Conservation (phyloP, 2,113 vertebrate genomes). For the Carollia perspicillata region DNA sequence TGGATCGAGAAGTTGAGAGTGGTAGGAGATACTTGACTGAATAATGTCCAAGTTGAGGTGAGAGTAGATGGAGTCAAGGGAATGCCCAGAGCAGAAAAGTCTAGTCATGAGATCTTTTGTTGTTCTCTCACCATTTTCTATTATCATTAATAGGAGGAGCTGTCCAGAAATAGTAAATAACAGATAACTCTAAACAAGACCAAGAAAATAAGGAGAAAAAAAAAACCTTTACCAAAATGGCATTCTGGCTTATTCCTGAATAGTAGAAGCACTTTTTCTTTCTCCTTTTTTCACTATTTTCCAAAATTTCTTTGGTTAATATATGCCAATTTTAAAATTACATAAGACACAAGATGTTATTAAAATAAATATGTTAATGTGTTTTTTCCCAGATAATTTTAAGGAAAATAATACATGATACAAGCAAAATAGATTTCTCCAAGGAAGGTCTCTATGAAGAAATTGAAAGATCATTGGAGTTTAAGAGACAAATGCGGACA, state of each 20-base stretch:
- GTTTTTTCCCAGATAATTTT: background rate
- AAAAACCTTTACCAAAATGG: background rate
- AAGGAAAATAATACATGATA: background rate
- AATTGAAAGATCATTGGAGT: background rate
- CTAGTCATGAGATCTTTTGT: background rate
- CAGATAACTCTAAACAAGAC: background rate
- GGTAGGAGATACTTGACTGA: background rate
- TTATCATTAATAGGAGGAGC: too few relatives aligned
- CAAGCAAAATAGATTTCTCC: background rate
- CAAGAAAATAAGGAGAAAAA: background rate
- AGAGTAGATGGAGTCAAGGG: background rate
- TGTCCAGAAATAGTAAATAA: background rate
- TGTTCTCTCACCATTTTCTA: background rate
- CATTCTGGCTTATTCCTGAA: background rate
- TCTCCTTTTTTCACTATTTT: background rate
- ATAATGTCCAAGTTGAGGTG: background rate
- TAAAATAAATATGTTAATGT: background rate
- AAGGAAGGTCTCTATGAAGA: background rate
- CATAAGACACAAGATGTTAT: background rate
- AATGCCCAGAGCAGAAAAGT: background rate
- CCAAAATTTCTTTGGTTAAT: constrained; percentile 2
- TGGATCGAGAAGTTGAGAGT: background rate
- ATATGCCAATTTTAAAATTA: constrained; percentile 12
- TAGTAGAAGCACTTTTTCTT: background rate
- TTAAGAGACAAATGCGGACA: background rate